Base-by-base conservation (phyloP, 2,888 invertebrate species). In the Tenthredo notha region DNA sequence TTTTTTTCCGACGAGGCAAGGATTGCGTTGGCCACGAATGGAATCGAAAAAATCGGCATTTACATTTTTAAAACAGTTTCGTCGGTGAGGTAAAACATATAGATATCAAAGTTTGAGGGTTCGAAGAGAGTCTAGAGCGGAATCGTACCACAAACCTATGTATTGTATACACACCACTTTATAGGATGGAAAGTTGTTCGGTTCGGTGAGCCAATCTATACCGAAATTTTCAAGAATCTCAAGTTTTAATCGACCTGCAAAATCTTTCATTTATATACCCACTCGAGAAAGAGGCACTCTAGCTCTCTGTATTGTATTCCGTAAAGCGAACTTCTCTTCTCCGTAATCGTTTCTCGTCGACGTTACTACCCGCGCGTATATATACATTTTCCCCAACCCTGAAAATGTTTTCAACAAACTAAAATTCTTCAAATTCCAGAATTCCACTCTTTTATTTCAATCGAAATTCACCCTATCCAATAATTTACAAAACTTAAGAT, bases 181-280 rank as follows among this genome's bases (percentile, higher is more conserved):
- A 12, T 29, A 29, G 77, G 18, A 50, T 50, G 77, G 12, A 54
- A 54, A 54, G 54, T 74, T 70, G 9, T 33, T 10, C 74, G 40
- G 21, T 74, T 25, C 43, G 21, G 74, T 4, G 40, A n/a, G 74
- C 74, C 74, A 74, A 74, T 74, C 40, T 15, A 43, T 74, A n/a
- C n/a, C 9, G 33, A 18, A 54, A 77, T 54, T 77, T 29, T 77
- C 54, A 54, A 40, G 37, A 10, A 77, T 33, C 80, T 61, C 40
- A 80, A 61, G 9, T 61, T 80, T 80, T 58, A 21, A 80, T 80
- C 37, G 80, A 80, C 25, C 40, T 58, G 37, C n/a, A 61, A 80
- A 80, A 80, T 80, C 58, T 80, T 61, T 58, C 80, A 58, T 80
- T 80, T 37, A 80, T 80, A 80, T 80, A n/a, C 58, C 80, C 33